Evolutionary conservation across 92 coral and sea anemone genomes (phyloP).

Genomic region (Montipora capitata): DNA sequence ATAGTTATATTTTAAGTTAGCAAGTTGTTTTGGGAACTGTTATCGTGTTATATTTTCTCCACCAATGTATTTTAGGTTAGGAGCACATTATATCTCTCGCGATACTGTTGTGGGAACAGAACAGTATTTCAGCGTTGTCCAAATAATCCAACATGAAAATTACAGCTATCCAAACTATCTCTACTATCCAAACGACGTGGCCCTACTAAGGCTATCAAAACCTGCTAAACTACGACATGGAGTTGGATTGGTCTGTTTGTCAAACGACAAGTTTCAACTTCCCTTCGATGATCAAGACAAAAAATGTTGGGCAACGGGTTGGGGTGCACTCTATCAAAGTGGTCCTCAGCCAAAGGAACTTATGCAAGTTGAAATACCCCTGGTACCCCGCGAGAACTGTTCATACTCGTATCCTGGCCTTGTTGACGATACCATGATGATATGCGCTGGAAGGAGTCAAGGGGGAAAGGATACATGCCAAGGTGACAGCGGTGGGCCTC

Average conservation of each 20-base stretch:
- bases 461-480: constrained; percentile 10
- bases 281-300: constrained; percentile 9
- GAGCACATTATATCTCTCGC: constrained; percentile 27
- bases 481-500: constrained; percentile 59
- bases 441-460: constrained; percentile 8
- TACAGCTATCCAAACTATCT: background rate
- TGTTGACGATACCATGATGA: constrained; percentile 29
- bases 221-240: constrained; percentile 30
- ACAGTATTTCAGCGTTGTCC: constrained; percentile 9
- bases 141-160: constrained; percentile 11
- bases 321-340: constrained; percentile 15
- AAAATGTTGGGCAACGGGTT: constrained; percentile 37
- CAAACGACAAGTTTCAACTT: constrained; percentile 8
- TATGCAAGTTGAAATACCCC: constrained; percentile 17
- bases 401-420: background rate
- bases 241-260: constrained; percentile 31
- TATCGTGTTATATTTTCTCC: no score
- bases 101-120: constrained; percentile 14
- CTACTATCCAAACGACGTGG: background rate
- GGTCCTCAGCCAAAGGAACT: constrained; percentile 18
- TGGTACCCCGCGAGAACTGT: constrained; percentile 17
- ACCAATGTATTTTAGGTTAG: constrained; percentile 16
- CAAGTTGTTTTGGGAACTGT: no score
- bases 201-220: constrained; percentile 12
- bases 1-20: no score